phyloP scores from a whole-genome alignment of 2,888 invertebrate species.

The Cyclophora punctaria region DNA sequence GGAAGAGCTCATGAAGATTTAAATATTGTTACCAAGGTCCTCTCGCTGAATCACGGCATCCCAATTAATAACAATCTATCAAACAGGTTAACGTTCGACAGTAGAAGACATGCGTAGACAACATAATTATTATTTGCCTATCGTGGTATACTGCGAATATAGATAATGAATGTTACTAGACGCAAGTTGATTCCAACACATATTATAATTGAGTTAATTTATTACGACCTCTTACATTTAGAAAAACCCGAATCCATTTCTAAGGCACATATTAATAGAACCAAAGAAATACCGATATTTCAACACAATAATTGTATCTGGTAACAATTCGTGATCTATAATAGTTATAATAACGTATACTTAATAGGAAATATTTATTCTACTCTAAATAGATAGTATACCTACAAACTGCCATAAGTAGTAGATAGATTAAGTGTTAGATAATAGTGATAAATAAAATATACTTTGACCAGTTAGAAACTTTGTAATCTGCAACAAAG shows the following conservation, averaged over 20 bases:
- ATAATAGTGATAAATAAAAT: no score
- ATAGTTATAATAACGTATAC: no score
- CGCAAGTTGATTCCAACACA: no score
- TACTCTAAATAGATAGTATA: constrained; percentile 28
- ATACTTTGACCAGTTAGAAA: no score
- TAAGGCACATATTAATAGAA: background rate
- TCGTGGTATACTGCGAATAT: no score
- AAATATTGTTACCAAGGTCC: constrained; percentile 86
- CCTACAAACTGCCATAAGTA: constrained; percentile 63
- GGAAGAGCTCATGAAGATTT: constrained; percentile 81
- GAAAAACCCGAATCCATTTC: background rate
- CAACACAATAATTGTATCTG: background rate
- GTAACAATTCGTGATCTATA: background rate
- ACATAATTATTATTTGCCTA: background rate
- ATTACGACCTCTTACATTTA: background rate
- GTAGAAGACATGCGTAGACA: constrained; percentile 44
- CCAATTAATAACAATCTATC: constrained; percentile 57
- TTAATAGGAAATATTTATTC: constrained; percentile 51
- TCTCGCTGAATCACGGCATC: constrained; percentile 86
- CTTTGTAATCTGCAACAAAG: no score
- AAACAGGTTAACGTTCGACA: constrained; percentile 60
- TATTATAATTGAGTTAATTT: background rate
- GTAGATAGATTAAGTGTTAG: constrained; percentile 11
- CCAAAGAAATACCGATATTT: background rate
- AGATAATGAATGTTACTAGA: no score